Conservation (phyloP, 2,797 vertebrate genomes). For the Manis javanica region DNA sequence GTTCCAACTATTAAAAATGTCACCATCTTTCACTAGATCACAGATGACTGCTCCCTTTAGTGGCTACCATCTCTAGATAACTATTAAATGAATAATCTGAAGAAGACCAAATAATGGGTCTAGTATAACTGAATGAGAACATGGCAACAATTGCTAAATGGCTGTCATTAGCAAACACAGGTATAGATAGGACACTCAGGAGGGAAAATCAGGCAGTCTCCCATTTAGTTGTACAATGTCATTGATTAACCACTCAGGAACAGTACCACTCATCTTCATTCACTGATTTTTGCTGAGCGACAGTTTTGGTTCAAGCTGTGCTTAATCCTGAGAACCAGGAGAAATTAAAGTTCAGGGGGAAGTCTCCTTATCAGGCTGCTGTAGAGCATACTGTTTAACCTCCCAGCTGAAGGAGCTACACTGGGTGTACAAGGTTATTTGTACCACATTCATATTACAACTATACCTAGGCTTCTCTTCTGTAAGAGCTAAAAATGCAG, state of each 20-base stretch:
- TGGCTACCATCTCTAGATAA: neutral
- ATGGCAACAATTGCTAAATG: neutral
- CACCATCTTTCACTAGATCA: neutral
- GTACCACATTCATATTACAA: neutral
- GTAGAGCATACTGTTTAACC: neutral
- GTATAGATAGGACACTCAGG: neutral
- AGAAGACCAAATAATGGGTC: neutral
- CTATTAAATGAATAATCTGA: neutral
- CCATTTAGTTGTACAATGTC: neutral
- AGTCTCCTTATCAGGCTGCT: neutral
- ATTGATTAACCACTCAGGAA: neutral
- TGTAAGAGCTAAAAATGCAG: neutral
- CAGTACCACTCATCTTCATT: neutral
- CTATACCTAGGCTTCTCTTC: neutral
- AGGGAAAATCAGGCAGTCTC: neutral
- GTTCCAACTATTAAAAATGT: conserved; percentile 40
- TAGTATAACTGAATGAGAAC: neutral
- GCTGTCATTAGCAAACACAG: neutral
- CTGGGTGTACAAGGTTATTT: neutral
- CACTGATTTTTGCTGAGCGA: neutral
- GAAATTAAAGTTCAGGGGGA: neutral
- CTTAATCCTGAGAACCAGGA: neutral
- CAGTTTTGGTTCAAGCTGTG: neutral
- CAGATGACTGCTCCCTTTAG: neutral
- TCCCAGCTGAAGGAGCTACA: neutral